These are phyloP conservation scores for Sesamia nonagrioides DNA, from an alignment of 1,140 invertebrate genomes.

Conservation along the genomic window DNA sequence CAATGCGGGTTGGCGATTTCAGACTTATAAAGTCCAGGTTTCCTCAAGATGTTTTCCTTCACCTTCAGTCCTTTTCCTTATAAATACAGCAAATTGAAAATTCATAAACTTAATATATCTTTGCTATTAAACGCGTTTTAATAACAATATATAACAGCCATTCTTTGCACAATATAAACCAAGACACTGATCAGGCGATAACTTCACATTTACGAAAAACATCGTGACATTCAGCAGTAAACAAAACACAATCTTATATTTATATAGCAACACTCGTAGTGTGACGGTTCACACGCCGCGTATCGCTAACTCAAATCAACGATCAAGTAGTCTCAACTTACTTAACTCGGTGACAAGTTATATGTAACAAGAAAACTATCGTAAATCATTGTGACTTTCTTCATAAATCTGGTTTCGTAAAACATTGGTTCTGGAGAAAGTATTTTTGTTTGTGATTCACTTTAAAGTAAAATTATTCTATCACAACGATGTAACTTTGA, in stretches of 20 bases:
- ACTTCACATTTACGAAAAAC: not conserved
- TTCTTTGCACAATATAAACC: not conserved
- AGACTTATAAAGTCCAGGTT: no score
- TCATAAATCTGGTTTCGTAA: conserved; percentile 38
- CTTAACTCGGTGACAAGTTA: conserved; percentile 2
- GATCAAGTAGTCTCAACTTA: conserved; percentile 9
- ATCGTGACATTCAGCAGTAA: not conserved
- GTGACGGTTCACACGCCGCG: conserved; percentile 25
- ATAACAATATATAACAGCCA: no score
- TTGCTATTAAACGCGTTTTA: no score
- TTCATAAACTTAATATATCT: no score
- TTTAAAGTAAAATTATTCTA: conserved; percentile 22
- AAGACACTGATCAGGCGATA: not conserved
- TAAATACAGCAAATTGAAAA: no score
- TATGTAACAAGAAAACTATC: not conserved
- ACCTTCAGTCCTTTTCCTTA: no score
- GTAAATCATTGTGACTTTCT: conserved; percentile 41
- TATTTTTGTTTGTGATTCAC: conserved; percentile 16
- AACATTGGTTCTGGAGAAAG: conserved; percentile 22
- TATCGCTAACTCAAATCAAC: conserved; percentile 23
- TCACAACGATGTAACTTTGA: not conserved
- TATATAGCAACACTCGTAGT: not conserved
- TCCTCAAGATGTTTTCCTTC: no score
- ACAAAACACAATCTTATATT: conserved; percentile 4
- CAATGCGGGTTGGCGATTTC: no score